These are phyloP conservation scores for Epistrophe eligans DNA, from an alignment of 2,888 invertebrate genomes.

Conservation along the genomic window DNA sequence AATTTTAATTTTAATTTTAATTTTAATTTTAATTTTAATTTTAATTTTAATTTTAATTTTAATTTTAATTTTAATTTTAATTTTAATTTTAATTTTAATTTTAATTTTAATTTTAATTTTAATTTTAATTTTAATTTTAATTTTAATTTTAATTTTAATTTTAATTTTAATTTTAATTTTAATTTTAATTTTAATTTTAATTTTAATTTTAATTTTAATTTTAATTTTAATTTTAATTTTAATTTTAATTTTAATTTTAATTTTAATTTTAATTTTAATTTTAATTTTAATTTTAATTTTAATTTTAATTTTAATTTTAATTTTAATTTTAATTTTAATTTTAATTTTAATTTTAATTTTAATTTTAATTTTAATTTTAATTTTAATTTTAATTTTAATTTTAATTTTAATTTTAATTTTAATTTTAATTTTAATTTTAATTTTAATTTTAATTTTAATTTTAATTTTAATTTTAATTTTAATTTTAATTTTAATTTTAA, in stretches of 20 bases:
- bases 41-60: neutral
- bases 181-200: neutral
- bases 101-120: neutral
- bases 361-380: neutral
- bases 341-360: neutral
- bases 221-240: neutral
- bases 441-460: neutral
- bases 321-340: neutral
- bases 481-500: neutral
- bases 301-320: neutral
- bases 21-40: neutral
- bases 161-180: neutral
- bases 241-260: neutral
- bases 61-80: neutral
- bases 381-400: neutral
- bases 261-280: neutral
- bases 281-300: neutral
- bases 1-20: neutral
- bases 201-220: neutral
- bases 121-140: neutral
- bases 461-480: neutral
- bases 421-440: neutral
- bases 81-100: neutral
- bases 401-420: neutral
- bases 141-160: neutral